phyloP scores from a whole-genome alignment of 2,888 invertebrate genomes.

The Drosophila vallismaia region DNA sequence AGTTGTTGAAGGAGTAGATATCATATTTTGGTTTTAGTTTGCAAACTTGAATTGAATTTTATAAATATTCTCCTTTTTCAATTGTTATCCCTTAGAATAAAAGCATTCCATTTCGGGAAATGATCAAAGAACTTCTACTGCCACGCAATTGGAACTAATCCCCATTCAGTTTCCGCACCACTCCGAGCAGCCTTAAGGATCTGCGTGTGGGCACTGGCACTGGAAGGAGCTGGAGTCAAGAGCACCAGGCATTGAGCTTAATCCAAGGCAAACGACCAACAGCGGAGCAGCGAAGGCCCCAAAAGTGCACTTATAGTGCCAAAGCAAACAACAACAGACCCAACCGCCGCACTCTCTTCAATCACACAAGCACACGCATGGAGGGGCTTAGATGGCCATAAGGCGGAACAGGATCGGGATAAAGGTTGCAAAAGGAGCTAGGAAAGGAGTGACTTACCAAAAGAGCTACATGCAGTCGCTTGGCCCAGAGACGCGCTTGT shows the following conservation, averaged over 20 bases:
- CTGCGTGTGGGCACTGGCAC: constrained; percentile 4
- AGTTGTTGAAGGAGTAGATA: too few relatives aligned
- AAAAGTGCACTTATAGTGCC: constrained; percentile 71
- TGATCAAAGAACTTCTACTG: constrained; percentile 14
- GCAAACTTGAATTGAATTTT: too few relatives aligned
- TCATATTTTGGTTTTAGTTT: too few relatives aligned
- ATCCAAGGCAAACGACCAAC: constrained; percentile 53
- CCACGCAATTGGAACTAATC: constrained; percentile 14
- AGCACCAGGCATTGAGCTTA: constrained; percentile 32
- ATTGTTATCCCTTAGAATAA: not conserved
- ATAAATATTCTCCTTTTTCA: too few relatives aligned
- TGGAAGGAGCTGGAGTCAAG: not conserved
- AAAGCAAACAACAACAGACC: constrained; percentile 67
- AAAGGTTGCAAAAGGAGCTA: not conserved
- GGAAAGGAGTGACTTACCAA: constrained; percentile 74
- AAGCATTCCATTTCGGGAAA: not conserved
- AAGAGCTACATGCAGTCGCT: constrained; percentile 93
- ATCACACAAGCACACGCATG: constrained; percentile 17
- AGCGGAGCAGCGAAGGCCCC: constrained; percentile 55
- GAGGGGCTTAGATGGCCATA: constrained; percentile 45
- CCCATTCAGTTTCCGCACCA: too few relatives aligned
- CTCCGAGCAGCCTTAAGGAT: constrained; percentile 22
- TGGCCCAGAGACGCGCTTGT: constrained; percentile 91
- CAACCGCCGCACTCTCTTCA: constrained; percentile 8
- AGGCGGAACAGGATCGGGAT: constrained; percentile 1